A percentile compares a stretch with the other conserved stretches of the same genome.
phyloP scores from a whole-genome alignment of 1,140 invertebrate species.

The Heliconius hermathena region DNA sequence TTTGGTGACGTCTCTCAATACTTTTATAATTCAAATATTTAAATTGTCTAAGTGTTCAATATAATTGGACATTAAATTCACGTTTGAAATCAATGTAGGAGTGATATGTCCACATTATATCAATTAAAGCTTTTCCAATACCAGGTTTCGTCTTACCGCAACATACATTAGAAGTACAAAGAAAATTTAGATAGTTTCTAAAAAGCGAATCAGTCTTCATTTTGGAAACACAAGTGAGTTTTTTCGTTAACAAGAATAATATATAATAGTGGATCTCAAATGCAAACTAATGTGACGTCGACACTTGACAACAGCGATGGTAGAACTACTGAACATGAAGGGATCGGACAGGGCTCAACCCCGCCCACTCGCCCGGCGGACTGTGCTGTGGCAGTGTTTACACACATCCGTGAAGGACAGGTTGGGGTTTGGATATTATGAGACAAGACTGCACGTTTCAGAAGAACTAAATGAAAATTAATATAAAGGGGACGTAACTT shows the following conservation, averaged over 20 bases:
- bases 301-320: conserved; percentile 58
- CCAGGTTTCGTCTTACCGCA: conserved; percentile 38
- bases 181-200: conserved; percentile 41
- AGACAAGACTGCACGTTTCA: not conserved
- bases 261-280: conserved; percentile 42
- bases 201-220: conserved; percentile 43
- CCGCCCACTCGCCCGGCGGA: not conserved
- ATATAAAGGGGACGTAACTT: not conserved
- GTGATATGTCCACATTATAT: conserved; percentile 68
- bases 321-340: conserved; percentile 58
- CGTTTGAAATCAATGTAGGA: conserved; percentile 44
- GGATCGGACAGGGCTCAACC: conserved; percentile 51
- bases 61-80: conserved; percentile 56
- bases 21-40: conserved; percentile 51
- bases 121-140: conserved; percentile 64
- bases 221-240: conserved; percentile 40
- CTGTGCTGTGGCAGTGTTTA: conserved; percentile 13
- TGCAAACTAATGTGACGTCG: conserved; percentile 58
- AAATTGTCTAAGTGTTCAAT: conserved; percentile 50
- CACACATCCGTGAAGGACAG: conserved; percentile 18
- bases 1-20: conserved; percentile 56
- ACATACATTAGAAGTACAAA: conserved; percentile 41
- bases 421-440: not conserved
- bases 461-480: not conserved
- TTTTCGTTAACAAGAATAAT: conserved; percentile 45